A percentile compares a stretch with the other conserved stretches of the same genome.
phyloP scores from a whole-genome alignment of 2,797 vertebrate genomes.

The Hippoglossus hippoglossus region DNA sequence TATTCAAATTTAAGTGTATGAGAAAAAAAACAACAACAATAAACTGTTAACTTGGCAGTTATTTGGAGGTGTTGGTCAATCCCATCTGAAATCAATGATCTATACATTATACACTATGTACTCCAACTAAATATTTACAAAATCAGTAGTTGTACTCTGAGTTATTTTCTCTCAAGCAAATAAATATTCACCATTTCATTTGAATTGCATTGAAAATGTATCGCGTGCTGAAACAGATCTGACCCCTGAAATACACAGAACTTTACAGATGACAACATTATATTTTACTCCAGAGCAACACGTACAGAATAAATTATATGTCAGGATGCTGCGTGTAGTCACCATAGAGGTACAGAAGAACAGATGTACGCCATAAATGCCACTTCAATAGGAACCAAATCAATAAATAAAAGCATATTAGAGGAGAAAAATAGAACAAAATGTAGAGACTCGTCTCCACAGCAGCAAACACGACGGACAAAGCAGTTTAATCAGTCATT shows the following conservation, averaged over 20 bases:
- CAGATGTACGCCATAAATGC: slow-evolving; percentile 44
- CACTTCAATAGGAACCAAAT: slow-evolving; percentile 54
- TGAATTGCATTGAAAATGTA: slow-evolving; percentile 55
- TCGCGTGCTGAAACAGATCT: slow-evolving; percentile 59
- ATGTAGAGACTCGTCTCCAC: slow-evolving; percentile 29
- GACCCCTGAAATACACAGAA: slow-evolving; percentile 54
- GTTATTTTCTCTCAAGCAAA: slow-evolving; percentile 52
- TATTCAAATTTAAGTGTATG: slow-evolving; percentile 34
- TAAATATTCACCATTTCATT: slow-evolving; percentile 63
- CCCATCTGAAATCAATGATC: slow-evolving; percentile 41
- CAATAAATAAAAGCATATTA: slow-evolving; percentile 68
- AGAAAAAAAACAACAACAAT: slow-evolving; percentile 51
- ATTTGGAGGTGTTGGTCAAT: slow-evolving; percentile 36
- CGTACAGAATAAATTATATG: slow-evolving; percentile 47
- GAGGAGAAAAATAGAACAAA: slow-evolving; percentile 23
- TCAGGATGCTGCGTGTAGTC: slow-evolving; percentile 52
- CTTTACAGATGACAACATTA: slow-evolving; percentile 59
- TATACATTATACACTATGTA: slow-evolving; percentile 51
- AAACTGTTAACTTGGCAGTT: slow-evolving; percentile 65
- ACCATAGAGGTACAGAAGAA: slow-evolving; percentile 54
- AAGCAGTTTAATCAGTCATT: slow-evolving; percentile 52
- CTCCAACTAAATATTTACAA: slow-evolving; percentile 66
- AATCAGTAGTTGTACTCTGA: slow-evolving; percentile 71
- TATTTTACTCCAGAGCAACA: slow-evolving; percentile 66
- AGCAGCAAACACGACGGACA: slow-evolving; percentile 38